Evolutionary conservation across 2,113 vertebrate genomes (phyloP), one percentile per base, ranked within the genome.

Genomic region (Albula goreensis): DNA sequence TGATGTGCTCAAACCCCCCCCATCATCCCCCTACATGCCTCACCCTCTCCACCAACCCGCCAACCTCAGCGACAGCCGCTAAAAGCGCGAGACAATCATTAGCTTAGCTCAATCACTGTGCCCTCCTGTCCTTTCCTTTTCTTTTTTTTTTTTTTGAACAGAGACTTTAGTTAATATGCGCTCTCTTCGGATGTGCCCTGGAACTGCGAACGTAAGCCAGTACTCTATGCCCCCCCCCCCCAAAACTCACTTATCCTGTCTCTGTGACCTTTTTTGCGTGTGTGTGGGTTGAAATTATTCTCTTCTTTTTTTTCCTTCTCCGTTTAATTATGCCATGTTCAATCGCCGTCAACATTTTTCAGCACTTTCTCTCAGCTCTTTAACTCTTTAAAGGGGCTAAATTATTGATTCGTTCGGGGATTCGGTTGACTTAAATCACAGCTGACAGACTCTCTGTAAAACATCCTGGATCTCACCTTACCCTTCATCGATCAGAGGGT

Each of bases 61-160:
- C 89, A 82, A 79, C n/a, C 53, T 70, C 57, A 85, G 84, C 89
- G 88, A 89, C 88, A 50, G 78, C 15, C 17, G 56, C 83, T 63
- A 51, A 83, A 83, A 88, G 83, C 77, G 12, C 51, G 53, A 83
- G 81, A 52, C 74, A 78, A 6, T 53, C 81, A 41, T 53, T 53
- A n/a, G 12, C 49, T 51, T 77, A 13, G 83, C 50, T 50, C 25
- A 49, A 81, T 60, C 1, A n/a, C 48, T 10, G 41, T 57, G 53
- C 63, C 6, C 53, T 56, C 13, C 48, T 48, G 66, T 31, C 41
- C 80, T 31, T 15, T 11, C n/a, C 31, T 19, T 11, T 12, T 2
- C 53, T 6, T 12, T 56, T 12, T 2, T 56, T 53, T 56, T 8
- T 8, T 12, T 8, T 12, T 6, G 53, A 12, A n/a, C n/a, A 15